A percentile compares a stretch with the other conserved stretches of the same genome.
These are phyloP conservation scores for Eurypyga helias DNA, from an alignment of 2,113 vertebrate species.

Conservation along the genomic window DNA sequence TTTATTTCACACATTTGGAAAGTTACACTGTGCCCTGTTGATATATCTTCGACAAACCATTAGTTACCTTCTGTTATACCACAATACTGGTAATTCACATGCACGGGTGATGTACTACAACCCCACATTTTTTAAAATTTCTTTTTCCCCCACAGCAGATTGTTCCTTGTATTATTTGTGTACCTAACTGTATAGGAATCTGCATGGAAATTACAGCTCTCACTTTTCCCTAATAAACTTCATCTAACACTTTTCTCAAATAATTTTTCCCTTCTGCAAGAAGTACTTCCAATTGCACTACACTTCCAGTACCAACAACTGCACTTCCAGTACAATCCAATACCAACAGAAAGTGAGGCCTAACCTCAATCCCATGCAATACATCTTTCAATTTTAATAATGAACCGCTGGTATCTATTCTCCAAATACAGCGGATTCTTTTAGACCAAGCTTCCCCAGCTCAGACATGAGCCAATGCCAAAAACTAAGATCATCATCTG, in stretches of 20 bases:
- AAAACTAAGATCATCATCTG: constrained; percentile 11
- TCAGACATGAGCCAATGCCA: not conserved
- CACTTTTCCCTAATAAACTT: not conserved
- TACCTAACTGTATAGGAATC: not conserved
- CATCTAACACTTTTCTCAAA: not conserved
- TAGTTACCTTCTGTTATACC: not conserved
- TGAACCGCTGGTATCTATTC: not conserved
- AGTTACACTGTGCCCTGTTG: not conserved
- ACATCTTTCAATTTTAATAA: not conserved
- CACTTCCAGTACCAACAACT: not conserved
- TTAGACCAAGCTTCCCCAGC: not conserved
- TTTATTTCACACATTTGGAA: not conserved
- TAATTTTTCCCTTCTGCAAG: not conserved
- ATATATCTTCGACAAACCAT: not conserved
- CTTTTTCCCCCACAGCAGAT: not conserved
- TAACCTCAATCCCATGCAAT: not conserved
- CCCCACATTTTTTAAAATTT: not conserved
- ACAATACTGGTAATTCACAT: not conserved
- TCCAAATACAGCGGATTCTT: not conserved
- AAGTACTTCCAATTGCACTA: not conserved
- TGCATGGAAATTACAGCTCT: not conserved
- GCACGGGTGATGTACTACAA: not conserved
- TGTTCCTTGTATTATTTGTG: not conserved
- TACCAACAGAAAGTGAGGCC: not conserved
- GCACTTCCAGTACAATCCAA: not conserved